Evolutionary conservation across 2,888 invertebrate species (phyloP), one percentile per base, ranked within the genome.

Genomic region (Scrobipalpa atriplicella): DNA sequence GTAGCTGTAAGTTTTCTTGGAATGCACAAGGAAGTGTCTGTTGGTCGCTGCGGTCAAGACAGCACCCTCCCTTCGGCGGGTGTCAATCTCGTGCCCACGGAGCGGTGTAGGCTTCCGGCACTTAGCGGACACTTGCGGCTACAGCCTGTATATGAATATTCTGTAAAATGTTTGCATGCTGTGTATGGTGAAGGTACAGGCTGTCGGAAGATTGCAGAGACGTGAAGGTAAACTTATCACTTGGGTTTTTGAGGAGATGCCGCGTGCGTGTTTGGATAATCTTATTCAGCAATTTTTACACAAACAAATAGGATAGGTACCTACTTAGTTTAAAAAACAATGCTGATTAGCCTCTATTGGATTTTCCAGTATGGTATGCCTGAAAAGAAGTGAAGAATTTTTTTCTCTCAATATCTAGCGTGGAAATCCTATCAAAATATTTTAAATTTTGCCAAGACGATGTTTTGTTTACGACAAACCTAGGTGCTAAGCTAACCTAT

Each of bases 31-130:
- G 77, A 80, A 81, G 78, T 79, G 74, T 73, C 74, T 76, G 52
- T 73, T 67, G 70, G 69, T 16, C 47, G 70, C 68, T 72, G 77
- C 73, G 74, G 74, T 72, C 70, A 71, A 67, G 70, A 71, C 54
- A 73, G 21, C 54, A 21, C 73, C 73, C 73, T 73, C 75, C 78
- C 78, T 73, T 74, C 70, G 71, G 82, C 76, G 73, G 75, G 75
- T 81, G 84, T 85, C 84, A 83, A 80, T 85, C 81, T 76, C 67
- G 73, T 78, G 77, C 74, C 74, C 70, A 76, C 76, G 63, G 71
- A 75, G 71, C 74, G 69, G 8, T 73, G 70, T 70, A 69, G 68
- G 79, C 81, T 85, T 86, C 87, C 86, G 84, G 80, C 84, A 85
- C 77, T 74, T 78, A 80, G 81, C 76, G 78, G 74, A 75, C 71